phyloP scores from a whole-genome alignment of 2,888 invertebrate species.

The Melieria crassipennis region DNA sequence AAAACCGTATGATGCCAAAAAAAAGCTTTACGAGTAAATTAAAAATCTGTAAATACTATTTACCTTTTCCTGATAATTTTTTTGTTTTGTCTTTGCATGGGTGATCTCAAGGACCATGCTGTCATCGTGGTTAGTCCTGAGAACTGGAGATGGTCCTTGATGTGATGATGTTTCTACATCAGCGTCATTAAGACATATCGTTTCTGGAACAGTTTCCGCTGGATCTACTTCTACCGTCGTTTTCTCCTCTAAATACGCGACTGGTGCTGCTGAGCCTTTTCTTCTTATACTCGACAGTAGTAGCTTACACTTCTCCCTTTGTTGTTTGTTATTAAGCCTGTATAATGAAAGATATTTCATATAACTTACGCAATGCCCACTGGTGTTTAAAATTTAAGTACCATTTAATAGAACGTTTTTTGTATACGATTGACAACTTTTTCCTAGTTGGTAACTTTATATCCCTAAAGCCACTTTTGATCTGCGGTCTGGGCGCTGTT shows the following conservation, averaged over 20 bases:
- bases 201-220: constrained; percentile 7
- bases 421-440: constrained; percentile 40
- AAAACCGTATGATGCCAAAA: too few relatives aligned
- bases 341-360: not conserved
- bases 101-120: too few relatives aligned
- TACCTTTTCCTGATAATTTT: too few relatives aligned
- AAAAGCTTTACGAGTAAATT: too few relatives aligned
- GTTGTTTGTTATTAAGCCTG: constrained; percentile 29
- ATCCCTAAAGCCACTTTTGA: not conserved
- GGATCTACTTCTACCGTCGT: not conserved
- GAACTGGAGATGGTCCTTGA: not conserved
- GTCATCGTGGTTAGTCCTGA: too few relatives aligned
- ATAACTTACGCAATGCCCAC: not conserved
- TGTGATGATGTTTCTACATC: constrained; percentile 19
- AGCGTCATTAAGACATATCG: constrained; percentile 16
- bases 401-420: constrained; percentile 43
- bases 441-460: constrained; percentile 32
- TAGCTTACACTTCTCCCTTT: constrained; percentile 25
- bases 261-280: not conserved
- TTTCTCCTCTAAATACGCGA: not conserved
- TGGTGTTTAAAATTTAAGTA: constrained; percentile 1
- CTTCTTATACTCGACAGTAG: constrained; percentile 16
- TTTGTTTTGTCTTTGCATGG: too few relatives aligned
- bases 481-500: not conserved
- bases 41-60: too few relatives aligned